A percentile compares a stretch with the other conserved stretches of the same genome.
phyloP scores from a whole-genome alignment of 1,140 invertebrate species.

The Coelopa frigida region DNA sequence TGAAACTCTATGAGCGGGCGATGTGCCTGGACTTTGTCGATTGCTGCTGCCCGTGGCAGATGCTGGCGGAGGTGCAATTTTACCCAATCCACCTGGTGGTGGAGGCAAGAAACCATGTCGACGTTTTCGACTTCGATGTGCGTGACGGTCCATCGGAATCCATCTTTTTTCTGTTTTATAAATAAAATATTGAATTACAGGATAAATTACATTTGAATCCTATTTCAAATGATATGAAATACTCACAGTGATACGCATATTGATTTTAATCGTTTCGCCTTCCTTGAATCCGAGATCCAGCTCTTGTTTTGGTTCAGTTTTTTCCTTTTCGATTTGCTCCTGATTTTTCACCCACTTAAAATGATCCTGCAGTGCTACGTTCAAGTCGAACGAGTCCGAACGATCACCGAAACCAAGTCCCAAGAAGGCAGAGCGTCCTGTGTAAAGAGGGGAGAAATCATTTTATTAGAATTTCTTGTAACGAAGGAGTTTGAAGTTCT shows the following conservation, averaged over 20 bases:
- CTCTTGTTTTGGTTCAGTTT: constrained; percentile 67
- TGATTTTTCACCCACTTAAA: constrained; percentile 96
- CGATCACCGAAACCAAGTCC: constrained; percentile 96
- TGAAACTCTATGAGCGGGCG: constrained; percentile 59
- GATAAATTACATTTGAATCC: background rate
- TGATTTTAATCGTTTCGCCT: constrained; percentile 97
- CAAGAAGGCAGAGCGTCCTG: constrained; percentile 91
- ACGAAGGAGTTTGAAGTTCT: background rate
- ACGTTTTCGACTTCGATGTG: constrained; percentile 52
- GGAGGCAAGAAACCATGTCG: constrained; percentile 38
- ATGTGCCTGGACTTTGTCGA: constrained; percentile 55
- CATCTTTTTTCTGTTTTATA: constrained; percentile 71
- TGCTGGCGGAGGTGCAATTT: constrained; percentile 78
- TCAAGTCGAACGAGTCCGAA: constrained; percentile 98
- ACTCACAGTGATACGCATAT: constrained; percentile 92
- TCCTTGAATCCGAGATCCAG: constrained; percentile 97
- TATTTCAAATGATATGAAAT: background rate
- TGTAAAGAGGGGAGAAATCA: constrained; percentile 20
- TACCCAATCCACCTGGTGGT: constrained; percentile 48
- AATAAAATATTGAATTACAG: constrained; percentile 4
- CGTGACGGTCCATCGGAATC: constrained; percentile 61
- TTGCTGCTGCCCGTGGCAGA: constrained; percentile 55
- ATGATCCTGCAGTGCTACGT: constrained; percentile 97
- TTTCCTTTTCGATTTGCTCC: constrained; percentile 78
- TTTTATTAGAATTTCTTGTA: background rate